These are phyloP conservation scores for Delphinapterus leucas DNA, from an alignment of 2,113 vertebrate genomes.

Conservation along the genomic window DNA sequence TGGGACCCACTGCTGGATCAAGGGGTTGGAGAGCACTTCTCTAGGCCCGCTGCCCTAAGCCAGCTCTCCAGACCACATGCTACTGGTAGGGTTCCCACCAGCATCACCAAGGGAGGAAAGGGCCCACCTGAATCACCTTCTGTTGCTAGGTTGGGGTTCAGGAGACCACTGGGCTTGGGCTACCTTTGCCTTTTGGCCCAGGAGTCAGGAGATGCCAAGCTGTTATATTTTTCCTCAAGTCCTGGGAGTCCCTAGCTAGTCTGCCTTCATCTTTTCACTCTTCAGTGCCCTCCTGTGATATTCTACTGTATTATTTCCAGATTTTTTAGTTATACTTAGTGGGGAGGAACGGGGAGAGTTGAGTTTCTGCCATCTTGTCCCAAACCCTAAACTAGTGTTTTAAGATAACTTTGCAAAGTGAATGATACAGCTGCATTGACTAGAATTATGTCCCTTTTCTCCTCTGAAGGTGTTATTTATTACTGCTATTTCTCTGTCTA, in stretches of 20 bases:
- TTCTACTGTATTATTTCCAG: slow-evolving; percentile 17
- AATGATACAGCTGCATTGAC: background rate
- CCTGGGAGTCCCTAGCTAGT: background rate
- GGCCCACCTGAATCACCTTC: background rate
- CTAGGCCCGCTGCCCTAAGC: background rate
- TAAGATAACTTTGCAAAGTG: background rate
- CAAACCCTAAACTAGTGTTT: slow-evolving; percentile 27
- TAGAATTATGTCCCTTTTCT: slow-evolving; percentile 20
- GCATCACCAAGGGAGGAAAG: background rate
- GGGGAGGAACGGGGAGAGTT: background rate
- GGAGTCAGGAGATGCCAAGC: background rate
- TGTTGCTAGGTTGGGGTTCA: background rate
- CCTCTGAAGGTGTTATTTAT: background rate
- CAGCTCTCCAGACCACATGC: background rate
- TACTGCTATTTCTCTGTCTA: slow-evolving; percentile 17
- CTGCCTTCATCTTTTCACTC: background rate
- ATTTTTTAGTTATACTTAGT: background rate
- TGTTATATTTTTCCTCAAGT: background rate
- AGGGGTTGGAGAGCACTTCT: background rate
- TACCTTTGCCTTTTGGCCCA: background rate
- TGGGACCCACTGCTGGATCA: background rate
- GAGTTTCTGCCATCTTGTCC: slow-evolving; percentile 1
- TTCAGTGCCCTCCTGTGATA: background rate
- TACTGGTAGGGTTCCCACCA: background rate
- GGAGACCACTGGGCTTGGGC: background rate